Evolutionary conservation across 2,888 invertebrate genomes (phyloP).

Genomic region (Mythimna albipuncta): DNA sequence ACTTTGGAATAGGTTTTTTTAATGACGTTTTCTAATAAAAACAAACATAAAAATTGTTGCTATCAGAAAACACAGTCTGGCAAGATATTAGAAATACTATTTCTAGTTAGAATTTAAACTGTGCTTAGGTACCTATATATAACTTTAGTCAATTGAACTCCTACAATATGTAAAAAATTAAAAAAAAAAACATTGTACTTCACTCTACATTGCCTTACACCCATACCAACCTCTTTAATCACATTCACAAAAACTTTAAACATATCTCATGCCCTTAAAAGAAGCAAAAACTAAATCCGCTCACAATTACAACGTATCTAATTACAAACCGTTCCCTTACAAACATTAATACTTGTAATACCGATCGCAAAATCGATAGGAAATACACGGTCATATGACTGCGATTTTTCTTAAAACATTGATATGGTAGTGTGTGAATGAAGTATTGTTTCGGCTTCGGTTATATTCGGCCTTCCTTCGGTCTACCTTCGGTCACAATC

Average conservation of each 20-base stretch:
- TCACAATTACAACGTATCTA: slow-evolving; percentile 55
- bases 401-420: slow-evolving; percentile 80
- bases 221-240: neutral
- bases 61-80: too few species aligned
- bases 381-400: slow-evolving; percentile 67
- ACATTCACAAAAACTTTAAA: neutral
- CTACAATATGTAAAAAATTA: too few species aligned
- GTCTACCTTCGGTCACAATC: neutral
- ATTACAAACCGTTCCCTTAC: slow-evolving; percentile 56
- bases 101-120: too few species aligned
- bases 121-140: too few species aligned
- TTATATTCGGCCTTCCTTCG: neutral
- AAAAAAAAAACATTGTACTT: too few species aligned
- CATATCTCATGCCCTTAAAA: slow-evolving; percentile 1
- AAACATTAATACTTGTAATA: slow-evolving; percentile 56
- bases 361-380: slow-evolving; percentile 56
- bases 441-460: too few species aligned
- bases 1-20: too few species aligned
- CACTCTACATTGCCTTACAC: too few species aligned
- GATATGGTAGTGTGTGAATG: slow-evolving; percentile 65
- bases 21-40: too few species aligned
- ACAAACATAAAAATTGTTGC: too few species aligned
- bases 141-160: too few species aligned
- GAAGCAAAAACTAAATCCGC: slow-evolving; percentile 14
- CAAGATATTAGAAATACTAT: too few species aligned